Evolutionary conservation across 1,140 invertebrate genomes (phyloP).

Genomic region (Philotrypesis tridentata): DNA sequence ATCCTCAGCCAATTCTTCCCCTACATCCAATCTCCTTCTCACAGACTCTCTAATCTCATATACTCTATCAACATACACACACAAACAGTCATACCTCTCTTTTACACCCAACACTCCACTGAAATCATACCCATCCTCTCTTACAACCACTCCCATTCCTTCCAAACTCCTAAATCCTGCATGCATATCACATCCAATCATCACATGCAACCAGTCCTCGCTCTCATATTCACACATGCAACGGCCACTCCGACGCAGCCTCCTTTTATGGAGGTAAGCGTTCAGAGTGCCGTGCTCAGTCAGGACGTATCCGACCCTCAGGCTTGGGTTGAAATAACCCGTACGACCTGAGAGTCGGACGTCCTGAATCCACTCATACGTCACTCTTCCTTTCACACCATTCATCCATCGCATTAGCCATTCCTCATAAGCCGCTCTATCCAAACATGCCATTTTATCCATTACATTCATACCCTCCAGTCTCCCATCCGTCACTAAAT

Average conservation of each 20-base stretch:
- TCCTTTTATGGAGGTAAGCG: not conserved
- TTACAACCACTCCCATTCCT: not conserved
- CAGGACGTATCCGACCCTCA: not conserved
- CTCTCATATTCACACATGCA: not conserved
- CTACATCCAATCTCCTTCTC: slow-evolving; percentile 69
- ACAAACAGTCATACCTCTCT: not conserved
- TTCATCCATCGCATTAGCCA: not conserved
- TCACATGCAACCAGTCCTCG: slow-evolving; percentile 1
- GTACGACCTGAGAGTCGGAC: not conserved
- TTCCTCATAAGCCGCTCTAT: not conserved
- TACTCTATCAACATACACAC: not conserved
- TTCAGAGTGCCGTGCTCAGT: slow-evolving; percentile 8
- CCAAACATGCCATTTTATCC: slow-evolving; percentile 9
- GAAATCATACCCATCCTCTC: not conserved
- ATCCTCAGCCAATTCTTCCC: too few relatives aligned
- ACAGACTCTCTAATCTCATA: not conserved
- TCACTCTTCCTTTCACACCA: not conserved
- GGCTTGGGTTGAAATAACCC: not conserved
- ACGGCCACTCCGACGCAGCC: not conserved
- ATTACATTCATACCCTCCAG: slow-evolving; percentile 53
- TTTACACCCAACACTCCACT: not conserved
- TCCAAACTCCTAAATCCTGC: not conserved
- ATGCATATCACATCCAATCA: slow-evolving; percentile 18
- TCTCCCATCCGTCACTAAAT: not conserved
- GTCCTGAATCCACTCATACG: not conserved